Evolutionary conservation across 2,888 invertebrate species (phyloP).

Genomic region (Mycalesis mineus): DNA sequence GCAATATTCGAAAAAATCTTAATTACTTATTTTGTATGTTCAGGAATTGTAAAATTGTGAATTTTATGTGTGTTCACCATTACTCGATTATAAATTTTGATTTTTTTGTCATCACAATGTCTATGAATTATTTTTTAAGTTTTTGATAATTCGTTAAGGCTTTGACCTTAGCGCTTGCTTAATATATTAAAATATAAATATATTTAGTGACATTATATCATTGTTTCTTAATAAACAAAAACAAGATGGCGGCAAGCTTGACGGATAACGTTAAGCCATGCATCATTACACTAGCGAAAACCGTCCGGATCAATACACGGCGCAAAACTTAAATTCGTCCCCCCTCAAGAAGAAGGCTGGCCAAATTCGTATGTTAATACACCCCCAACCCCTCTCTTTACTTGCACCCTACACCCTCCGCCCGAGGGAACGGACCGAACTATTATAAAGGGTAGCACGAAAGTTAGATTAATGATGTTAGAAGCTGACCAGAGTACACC

Average conservation of each 20-base stretch:
- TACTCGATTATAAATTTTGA: too few relatives aligned
- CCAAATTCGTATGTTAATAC: constrained; percentile 77
- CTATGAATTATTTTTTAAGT: too few relatives aligned
- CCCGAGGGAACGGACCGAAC: constrained; percentile 70
- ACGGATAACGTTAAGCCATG: constrained; percentile 31
- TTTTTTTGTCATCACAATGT: too few relatives aligned
- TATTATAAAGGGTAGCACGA: constrained; percentile 79
- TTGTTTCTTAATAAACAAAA: neutral
- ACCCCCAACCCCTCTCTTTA: constrained; percentile 38
- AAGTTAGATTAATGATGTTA: constrained; percentile 80
- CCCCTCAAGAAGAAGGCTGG: constrained; percentile 69
- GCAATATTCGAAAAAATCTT: too few relatives aligned
- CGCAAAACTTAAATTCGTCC: constrained; percentile 75
- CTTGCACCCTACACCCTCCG: constrained; percentile 44
- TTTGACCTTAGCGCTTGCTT: too few relatives aligned
- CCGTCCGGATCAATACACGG: constrained; percentile 68
- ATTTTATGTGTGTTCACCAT: too few relatives aligned
- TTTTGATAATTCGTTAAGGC: too few relatives aligned
- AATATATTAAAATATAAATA: too few relatives aligned
- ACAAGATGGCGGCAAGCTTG: constrained; percentile 25
- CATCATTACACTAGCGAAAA: constrained; percentile 49
- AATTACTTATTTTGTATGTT: too few relatives aligned
- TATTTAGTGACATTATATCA: too few relatives aligned
- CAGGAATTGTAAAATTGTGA: too few relatives aligned
- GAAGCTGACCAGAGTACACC: constrained; percentile 70